Base-by-base conservation (phyloP, 2,113 vertebrate genomes). In the Origma solitaria region DNA sequence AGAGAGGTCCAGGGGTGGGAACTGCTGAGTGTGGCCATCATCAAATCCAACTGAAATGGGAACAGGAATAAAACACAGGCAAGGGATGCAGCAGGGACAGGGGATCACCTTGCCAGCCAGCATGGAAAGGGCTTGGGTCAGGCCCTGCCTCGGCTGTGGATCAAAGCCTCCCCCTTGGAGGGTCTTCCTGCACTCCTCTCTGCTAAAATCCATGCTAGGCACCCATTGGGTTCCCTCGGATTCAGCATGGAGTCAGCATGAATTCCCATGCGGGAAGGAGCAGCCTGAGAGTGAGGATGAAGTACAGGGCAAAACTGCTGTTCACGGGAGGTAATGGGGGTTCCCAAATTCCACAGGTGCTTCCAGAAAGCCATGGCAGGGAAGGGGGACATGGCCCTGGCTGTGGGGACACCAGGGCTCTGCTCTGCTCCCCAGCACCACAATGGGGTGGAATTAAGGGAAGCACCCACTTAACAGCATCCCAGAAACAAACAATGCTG, bases 221-320 rank as follows among this genome's bases (percentile, higher is more conserved):
- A 9, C 12, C 8, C 35, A 1, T 0, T 1, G 2, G 30, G 20
- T 6, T 2, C 13, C 57, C 27, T 47, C 0, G 0, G 37, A 27
- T 15, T 38, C 21, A 37, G 30, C 25, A 14, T 0, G 0, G 37
- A 27, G 18, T 38, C 21, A 37, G 30, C 25, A 15, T 0, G 7
- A 25, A 18, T 25, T 82, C 37, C 66, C 35, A 18, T 0, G 1
- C 9, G 33, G 70, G 60, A 79, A 64, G 65, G 57, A 71, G 44
- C 70, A 85, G 54, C 42, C 49, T 45, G 50, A 9, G 42, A 47
- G 7, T 4, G 42, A 84, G 25, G 25, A 17, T 3, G 0, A 88
- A 70, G 37, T 12, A 40, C 68, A 51, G 64, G 47, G 27, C 15
- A 49, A 25, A 93, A 10, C 23, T 49, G 16, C 56, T 1, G 5